These are phyloP conservation scores for Balearica regulorum DNA, from an alignment of 2,797 vertebrate genomes.

Conservation along the genomic window DNA sequence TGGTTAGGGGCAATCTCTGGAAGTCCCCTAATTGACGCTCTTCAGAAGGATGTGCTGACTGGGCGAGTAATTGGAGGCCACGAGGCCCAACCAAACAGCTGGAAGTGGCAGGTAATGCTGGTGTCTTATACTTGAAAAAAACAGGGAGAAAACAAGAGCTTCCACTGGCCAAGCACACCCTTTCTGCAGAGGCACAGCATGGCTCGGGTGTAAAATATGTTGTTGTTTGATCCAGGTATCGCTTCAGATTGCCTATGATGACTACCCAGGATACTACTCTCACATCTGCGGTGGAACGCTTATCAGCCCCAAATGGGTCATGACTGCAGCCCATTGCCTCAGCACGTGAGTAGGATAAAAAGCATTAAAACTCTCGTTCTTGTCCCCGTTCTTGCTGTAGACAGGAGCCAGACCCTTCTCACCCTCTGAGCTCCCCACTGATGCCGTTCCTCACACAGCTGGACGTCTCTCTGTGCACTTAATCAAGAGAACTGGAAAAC, in stretches of 20 bases:
- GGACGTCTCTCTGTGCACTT: background rate
- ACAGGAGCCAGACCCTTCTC: background rate
- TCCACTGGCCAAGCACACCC: fast-evolving
- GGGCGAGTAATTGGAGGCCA: background rate
- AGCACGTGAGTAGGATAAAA: background rate
- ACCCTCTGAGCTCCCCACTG: background rate
- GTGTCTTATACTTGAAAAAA: background rate
- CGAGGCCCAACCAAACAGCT: background rate
- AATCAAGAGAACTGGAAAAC: background rate
- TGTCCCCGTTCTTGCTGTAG: background rate
- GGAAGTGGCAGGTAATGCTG: constrained; percentile 32
- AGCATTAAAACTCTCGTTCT: background rate
- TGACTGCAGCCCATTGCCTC: constrained; percentile 29
- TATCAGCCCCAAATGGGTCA: background rate
- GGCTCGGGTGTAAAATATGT: background rate
- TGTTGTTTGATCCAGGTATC: background rate
- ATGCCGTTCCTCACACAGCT: background rate
- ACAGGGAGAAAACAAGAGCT: background rate
- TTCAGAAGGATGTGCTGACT: background rate
- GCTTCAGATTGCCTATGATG: background rate
- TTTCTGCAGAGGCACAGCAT: background rate
- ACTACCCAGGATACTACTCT: fast-evolving
- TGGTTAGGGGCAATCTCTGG: background rate
- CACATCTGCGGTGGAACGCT: background rate
- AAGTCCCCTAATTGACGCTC: background rate